A percentile compares a stretch with the other conserved stretches of the same genome.
Evolutionary conservation across 2,113 vertebrate genomes (phyloP).

Genomic region (Redunca redunca): DNA sequence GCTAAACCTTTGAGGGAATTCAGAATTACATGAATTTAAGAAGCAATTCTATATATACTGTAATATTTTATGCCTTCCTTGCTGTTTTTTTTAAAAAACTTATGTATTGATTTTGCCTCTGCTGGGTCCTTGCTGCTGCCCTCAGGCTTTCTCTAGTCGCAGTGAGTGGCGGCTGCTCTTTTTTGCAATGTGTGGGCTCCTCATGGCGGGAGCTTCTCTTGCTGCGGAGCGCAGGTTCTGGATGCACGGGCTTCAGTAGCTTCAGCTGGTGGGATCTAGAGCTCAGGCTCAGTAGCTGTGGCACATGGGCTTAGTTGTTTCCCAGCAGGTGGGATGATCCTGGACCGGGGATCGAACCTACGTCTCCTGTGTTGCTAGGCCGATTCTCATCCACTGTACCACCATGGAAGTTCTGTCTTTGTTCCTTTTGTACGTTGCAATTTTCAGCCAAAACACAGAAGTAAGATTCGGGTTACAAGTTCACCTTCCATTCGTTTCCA

Average conservation of each 20-base stretch:
- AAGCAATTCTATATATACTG: neutral
- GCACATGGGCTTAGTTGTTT: fast-evolving
- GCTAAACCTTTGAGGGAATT: neutral
- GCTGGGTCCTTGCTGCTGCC: neutral
- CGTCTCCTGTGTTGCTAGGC: neutral
- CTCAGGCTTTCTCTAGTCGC: neutral
- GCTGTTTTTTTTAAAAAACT: neutral
- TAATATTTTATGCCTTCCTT: neutral
- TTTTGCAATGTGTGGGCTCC: neutral
- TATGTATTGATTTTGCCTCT: neutral
- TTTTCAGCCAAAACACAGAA: neutral
- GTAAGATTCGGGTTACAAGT: neutral
- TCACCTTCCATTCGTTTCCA: neutral
- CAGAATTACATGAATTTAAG: neutral
- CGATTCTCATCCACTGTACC: neutral
- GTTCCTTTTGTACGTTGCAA: neutral
- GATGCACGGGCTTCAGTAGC: fast-evolving
- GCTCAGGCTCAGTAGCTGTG: neutral
- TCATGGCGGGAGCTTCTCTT: neutral
- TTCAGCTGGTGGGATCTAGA: neutral
- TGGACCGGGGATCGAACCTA: neutral
- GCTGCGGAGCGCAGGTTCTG: fast-evolving
- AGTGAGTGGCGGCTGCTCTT: neutral
- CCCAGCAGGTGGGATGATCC: neutral
- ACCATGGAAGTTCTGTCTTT: neutral